A percentile compares a stretch with the other conserved stretches of the same genome.
Conservation (phyloP, 2,113 vertebrate genomes). For the Centrocercus urophasianus region DNA sequence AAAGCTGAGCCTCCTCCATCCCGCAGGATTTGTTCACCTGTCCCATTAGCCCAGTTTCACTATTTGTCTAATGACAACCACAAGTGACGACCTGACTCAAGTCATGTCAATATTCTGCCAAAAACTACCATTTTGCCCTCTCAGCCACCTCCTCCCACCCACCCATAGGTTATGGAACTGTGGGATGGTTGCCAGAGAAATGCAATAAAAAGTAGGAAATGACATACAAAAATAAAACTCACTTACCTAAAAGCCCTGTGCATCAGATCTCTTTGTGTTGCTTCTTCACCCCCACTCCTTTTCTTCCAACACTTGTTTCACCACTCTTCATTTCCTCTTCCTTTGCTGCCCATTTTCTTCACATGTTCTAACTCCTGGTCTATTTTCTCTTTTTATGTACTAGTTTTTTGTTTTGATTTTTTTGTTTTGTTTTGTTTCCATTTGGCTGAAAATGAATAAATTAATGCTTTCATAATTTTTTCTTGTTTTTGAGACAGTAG, state of each 20-base stretch:
- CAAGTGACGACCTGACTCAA: conserved; percentile 24
- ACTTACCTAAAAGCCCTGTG: conserved; percentile 66
- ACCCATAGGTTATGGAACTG: conserved; percentile 59
- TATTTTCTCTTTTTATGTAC: neutral
- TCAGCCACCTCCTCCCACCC: conserved; percentile 51
- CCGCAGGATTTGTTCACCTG: conserved; percentile 38
- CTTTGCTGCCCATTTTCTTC: neutral
- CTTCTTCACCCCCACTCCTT: neutral
- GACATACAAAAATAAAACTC: conserved; percentile 71
- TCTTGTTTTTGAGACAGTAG: neutral
- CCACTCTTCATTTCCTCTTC: neutral
- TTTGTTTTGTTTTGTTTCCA: neutral
- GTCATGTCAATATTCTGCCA: conserved; percentile 52
- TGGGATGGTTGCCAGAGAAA: conserved; percentile 68
- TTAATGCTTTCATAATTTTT: neutral
- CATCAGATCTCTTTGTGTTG: conserved; percentile 12
- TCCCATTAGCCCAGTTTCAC: conserved; percentile 32
- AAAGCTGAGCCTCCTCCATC: conserved; percentile 36
- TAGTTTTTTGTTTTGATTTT: neutral
- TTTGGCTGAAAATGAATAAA: conserved; percentile 5
- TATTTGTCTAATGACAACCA: conserved; percentile 46
- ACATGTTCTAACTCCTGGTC: neutral
- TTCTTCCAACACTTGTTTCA: conserved; percentile 18
- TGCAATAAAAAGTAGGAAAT: conserved; percentile 75
- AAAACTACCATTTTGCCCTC: conserved; percentile 45